phyloP scores from a whole-genome alignment of 2,113 vertebrate genomes.

The Chrysochloris asiatica region DNA sequence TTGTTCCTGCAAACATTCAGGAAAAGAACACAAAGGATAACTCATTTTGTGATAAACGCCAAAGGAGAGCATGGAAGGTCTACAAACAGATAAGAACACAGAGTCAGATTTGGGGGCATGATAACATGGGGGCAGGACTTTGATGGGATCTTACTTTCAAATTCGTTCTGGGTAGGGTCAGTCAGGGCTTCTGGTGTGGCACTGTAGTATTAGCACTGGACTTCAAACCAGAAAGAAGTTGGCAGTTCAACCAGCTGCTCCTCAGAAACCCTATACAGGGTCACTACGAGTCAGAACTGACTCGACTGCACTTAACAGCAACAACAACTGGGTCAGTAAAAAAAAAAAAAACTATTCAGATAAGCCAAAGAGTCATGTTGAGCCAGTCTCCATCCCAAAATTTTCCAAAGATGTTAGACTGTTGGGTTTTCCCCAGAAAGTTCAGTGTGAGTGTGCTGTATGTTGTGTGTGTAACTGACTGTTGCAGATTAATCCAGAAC shows the following conservation, averaged over 20 bases:
- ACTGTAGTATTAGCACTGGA: too few species aligned
- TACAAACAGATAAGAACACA: neutral
- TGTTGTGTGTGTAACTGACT: neutral
- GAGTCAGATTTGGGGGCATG: neutral
- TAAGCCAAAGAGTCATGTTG: neutral
- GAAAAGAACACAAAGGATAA: slow-evolving; percentile 49
- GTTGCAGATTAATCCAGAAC: neutral
- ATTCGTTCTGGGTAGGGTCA: neutral
- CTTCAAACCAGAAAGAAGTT: too few species aligned
- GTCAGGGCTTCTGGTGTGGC: too few species aligned
- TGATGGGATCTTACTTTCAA: slow-evolving; percentile 3
- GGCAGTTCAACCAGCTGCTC: too few species aligned
- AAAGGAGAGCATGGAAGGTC: neutral
- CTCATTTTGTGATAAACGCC: slow-evolving; percentile 46
- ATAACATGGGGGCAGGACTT: neutral
- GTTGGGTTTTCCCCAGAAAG: slow-evolving; percentile 1
- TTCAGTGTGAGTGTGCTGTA: neutral
- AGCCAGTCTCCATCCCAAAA: neutral
- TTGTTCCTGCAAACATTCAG: slow-evolving; percentile 45
- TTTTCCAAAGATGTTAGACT: slow-evolving; percentile 10
- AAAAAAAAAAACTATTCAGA: neutral
- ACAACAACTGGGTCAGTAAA: too few species aligned
- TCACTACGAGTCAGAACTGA: too few species aligned
- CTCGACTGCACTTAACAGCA: too few species aligned
- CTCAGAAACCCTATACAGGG: too few species aligned